A percentile compares a stretch with the other conserved stretches of the same genome.
These are phyloP conservation scores for Perdix hodgsoniae DNA, from an alignment of 2,797 vertebrate species.

Conservation along the genomic window DNA sequence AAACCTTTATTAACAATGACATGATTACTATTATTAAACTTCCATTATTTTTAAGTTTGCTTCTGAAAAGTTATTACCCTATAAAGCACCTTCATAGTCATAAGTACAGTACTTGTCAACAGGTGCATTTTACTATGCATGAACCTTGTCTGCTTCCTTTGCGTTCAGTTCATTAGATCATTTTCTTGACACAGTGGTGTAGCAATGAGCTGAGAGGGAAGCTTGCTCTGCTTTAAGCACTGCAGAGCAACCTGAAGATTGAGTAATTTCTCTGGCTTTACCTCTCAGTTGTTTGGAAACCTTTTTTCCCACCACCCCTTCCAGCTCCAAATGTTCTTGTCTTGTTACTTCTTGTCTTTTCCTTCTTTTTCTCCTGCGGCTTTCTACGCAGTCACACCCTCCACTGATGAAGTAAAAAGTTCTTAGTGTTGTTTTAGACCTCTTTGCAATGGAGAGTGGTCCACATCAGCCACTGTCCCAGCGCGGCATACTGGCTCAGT, in stretches of 20 bases:
- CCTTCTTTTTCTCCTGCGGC: neutral
- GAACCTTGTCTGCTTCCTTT: neutral
- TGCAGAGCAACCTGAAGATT: neutral
- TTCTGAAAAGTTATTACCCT: neutral
- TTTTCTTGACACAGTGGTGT: accelerated
- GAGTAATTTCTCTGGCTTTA: neutral
- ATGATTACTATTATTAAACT: neutral
- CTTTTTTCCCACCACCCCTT: neutral
- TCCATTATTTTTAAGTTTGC: neutral
- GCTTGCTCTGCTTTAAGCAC: neutral
- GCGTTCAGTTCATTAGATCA: neutral
- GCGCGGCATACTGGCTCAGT: conserved; percentile 39
- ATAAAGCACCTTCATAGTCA: neutral
- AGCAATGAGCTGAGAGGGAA: neutral
- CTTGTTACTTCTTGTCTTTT: neutral
- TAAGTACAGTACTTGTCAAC: neutral
- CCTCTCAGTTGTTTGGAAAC: neutral
- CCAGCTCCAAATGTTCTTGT: neutral
- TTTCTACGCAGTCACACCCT: neutral
- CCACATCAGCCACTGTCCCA: conserved; percentile 4
- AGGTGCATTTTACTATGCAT: neutral
- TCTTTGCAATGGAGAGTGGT: neutral
- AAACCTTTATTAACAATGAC: conserved; percentile 1
- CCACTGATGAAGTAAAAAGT: neutral
- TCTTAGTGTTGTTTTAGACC: neutral